phyloP scores from a whole-genome alignment of 1,140 invertebrate genomes.

The Drosophila nannoptera region DNA sequence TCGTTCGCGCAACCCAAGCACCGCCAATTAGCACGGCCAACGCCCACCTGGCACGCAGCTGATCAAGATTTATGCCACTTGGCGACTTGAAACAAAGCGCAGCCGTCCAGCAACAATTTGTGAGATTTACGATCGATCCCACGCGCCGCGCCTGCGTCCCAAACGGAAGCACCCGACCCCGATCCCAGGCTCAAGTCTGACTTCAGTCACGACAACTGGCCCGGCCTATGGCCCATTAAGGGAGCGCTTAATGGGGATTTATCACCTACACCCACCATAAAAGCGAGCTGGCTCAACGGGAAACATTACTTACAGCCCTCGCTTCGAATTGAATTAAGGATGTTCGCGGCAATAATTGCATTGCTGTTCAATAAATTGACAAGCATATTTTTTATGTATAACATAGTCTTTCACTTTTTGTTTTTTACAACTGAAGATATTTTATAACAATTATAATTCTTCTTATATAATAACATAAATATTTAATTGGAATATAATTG shows the following conservation, averaged over 20 bases:
- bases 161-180: slow-evolving; percentile 56
- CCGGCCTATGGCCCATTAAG: slow-evolving; percentile 32
- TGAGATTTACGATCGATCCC: slow-evolving; percentile 61
- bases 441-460: too few species aligned
- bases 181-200: slow-evolving; percentile 6
- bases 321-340: too few species aligned
- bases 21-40: slow-evolving; percentile 28
- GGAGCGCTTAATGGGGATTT: slow-evolving; percentile 64
- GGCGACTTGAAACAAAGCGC: slow-evolving; percentile 49
- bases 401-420: too few species aligned
- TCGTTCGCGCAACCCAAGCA: neutral
- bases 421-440: too few species aligned
- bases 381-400: too few species aligned
- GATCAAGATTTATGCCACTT: slow-evolving; percentile 62
- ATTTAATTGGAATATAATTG: too few species aligned
- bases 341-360: too few species aligned
- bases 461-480: too few species aligned
- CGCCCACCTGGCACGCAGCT: slow-evolving; percentile 38
- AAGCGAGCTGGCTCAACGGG: neutral
- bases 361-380: too few species aligned
- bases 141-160: slow-evolving; percentile 42
- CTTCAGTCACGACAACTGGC: slow-evolving; percentile 15
- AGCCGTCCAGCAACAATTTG: slow-evolving; percentile 49
- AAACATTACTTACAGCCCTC: too few species aligned
- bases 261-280: slow-evolving; percentile 59